Percentiles rank a stretch among this genome's conserved stretches.
phyloP scores from a whole-genome alignment of 1,140 invertebrate species.

The Anastrepha obliqua region DNA sequence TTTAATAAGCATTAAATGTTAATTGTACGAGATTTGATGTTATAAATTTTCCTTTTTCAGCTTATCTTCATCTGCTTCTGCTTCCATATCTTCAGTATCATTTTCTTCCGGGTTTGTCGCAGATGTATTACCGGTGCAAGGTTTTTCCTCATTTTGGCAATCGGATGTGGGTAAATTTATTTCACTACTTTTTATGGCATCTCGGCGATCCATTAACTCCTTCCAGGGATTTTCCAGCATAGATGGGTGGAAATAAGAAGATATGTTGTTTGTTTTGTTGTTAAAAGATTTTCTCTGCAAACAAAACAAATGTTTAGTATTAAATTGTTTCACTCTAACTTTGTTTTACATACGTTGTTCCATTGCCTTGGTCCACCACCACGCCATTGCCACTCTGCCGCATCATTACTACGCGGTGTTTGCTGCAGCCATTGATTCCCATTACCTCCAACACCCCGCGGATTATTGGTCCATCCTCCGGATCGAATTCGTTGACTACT shows the following conservation, averaged over 20 bases:
- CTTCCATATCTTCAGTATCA: background rate
- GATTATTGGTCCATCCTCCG: background rate
- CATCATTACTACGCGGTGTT: background rate
- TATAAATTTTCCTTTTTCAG: background rate
- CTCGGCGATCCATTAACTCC: constrained; percentile 64
- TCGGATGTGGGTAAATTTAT: constrained; percentile 23
- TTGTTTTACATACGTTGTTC: background rate
- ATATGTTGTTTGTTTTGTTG: background rate
- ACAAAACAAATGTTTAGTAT: background rate
- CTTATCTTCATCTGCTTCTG: background rate
- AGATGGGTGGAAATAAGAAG: constrained; percentile 65
- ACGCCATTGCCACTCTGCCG: background rate
- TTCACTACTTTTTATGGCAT: constrained; percentile 63
- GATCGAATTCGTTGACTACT: constrained; percentile 16
- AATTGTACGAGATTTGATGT: background rate
- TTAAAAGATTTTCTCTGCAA: constrained; percentile 31
- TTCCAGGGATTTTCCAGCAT: constrained; percentile 72
- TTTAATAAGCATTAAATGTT: background rate
- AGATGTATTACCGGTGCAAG: background rate
- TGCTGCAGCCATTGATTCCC: constrained; percentile 8
- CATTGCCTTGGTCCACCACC: background rate
- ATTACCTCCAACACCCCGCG: background rate
- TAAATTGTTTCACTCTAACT: background rate
- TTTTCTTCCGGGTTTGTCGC: background rate
- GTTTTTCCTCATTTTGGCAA: background rate